phyloP scores from a whole-genome alignment of 2,797 vertebrate genomes.

The Cuculus canorus region DNA sequence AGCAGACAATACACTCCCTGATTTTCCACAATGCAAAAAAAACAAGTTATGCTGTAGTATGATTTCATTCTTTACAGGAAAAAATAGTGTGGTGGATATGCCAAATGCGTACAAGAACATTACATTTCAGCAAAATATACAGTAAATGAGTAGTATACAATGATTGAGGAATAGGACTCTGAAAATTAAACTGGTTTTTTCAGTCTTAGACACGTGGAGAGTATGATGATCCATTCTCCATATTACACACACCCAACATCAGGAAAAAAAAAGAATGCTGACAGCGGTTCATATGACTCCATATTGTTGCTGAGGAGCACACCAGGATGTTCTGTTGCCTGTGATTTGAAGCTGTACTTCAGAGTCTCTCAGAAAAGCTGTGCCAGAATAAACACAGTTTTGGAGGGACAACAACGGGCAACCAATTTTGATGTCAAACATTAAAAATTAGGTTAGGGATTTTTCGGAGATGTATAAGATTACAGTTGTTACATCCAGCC shows the following conservation, averaged over 20 bases:
- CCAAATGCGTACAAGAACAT: neutral
- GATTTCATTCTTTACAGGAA: neutral
- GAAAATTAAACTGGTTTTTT: neutral
- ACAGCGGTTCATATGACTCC: neutral
- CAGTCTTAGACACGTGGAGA: neutral
- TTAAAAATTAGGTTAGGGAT: neutral
- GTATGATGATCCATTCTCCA: neutral
- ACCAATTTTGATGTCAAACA: neutral
- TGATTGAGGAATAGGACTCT: neutral
- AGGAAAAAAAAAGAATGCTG: neutral
- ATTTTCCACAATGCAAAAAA: neutral
- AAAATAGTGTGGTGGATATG: neutral
- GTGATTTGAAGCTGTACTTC: conserved; percentile 5
- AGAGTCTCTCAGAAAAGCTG: neutral
- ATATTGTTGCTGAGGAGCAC: neutral
- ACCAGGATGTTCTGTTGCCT: neutral
- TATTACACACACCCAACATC: neutral
- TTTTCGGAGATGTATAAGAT: conserved; percentile 10
- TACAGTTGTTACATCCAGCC: neutral
- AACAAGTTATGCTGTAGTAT: neutral
- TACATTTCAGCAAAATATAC: neutral
- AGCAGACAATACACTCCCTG: neutral
- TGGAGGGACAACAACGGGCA: neutral
- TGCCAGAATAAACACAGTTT: neutral
- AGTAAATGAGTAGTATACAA: neutral